Evolutionary conservation across 2,888 invertebrate species (phyloP), one percentile per base, ranked within the genome.

Genomic region (Tenthredo scrophulariae): DNA sequence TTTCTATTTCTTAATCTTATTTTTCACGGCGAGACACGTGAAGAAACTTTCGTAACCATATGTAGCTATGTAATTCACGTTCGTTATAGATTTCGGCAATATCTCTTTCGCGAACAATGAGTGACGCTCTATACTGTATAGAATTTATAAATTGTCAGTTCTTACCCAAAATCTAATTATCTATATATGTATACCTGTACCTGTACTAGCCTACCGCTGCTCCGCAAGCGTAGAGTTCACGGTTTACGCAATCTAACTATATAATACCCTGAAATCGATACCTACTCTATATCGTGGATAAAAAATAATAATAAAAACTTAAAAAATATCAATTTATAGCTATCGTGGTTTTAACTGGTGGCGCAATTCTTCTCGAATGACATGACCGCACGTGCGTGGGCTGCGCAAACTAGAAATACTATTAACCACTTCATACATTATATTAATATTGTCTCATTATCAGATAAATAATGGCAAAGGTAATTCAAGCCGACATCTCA

Each of bases 291-390:
- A 74, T 43, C 72, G 6, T 22, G n/a, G 18, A 67, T 26, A 33
- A 67, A 67, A 67, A 67, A 67, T 10, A 40, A n/a, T 40, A 43
- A 43, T 33, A 74, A 22, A 37, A 72, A 72, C 46, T 46, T 40
- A 43, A 40, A 74, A 70, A 70, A 74, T 74, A 43, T 22, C 22
- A 74, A 74, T 40, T 43, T 74, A 74, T 74, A 13, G 40, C 72
- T 74, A 10, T 62, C 80, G 80, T 26, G 80, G 80, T 80, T 80
- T 79, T 13, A 62, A 62, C 37, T 26, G 26, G 58, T 80, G 37
- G 62, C 40, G 80, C 62, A 80, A 80, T 80, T 80, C 80, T 62
- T 80, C 80, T 80, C 80, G 22, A 40, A 50, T 80, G 58, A 80
- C 80, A 80, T 80, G 33, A 80, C 58, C 80, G 62, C 80, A 80